Conservation (phyloP, 92 coral and sea anemone species). For the Porites rus region DNA sequence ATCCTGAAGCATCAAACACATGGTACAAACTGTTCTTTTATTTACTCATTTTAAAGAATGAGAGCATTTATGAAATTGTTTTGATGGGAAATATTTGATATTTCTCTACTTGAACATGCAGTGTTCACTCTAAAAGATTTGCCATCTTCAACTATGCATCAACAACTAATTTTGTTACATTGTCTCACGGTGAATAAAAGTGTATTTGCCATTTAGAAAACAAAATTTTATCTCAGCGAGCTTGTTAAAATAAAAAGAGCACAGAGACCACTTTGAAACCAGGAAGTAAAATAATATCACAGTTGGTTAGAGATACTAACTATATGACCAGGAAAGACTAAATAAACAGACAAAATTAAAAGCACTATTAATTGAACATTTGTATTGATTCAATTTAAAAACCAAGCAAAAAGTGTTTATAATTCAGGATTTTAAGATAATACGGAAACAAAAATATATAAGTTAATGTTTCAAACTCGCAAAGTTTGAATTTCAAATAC, state of each 20-base stretch:
- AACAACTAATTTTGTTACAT: neutral
- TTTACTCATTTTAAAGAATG: too few relatives aligned
- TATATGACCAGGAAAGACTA: slow-evolving; percentile 25
- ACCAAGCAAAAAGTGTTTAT: neutral
- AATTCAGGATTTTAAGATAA: neutral
- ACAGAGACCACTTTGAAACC: neutral
- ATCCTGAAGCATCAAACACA: too few relatives aligned
- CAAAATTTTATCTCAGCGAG: neutral
- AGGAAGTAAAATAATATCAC: neutral
- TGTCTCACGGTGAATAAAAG: too few relatives aligned
- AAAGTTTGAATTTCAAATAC: neutral
- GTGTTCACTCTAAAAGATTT: too few relatives aligned
- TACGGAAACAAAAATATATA: neutral
- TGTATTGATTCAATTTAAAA: neutral
- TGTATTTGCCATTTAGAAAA: neutral
- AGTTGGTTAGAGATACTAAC: neutral
- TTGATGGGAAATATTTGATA: too few relatives aligned
- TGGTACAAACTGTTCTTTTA: too few relatives aligned
- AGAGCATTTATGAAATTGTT: too few relatives aligned
- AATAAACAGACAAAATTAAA: neutral
- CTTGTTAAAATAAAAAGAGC: neutral
- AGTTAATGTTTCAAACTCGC: neutral
- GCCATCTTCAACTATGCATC: too few relatives aligned
- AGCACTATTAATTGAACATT: neutral
- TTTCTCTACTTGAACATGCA: too few relatives aligned